These are phyloP conservation scores for Machimus rusticus DNA, from an alignment of 2,888 invertebrate genomes.

Conservation along the genomic window DNA sequence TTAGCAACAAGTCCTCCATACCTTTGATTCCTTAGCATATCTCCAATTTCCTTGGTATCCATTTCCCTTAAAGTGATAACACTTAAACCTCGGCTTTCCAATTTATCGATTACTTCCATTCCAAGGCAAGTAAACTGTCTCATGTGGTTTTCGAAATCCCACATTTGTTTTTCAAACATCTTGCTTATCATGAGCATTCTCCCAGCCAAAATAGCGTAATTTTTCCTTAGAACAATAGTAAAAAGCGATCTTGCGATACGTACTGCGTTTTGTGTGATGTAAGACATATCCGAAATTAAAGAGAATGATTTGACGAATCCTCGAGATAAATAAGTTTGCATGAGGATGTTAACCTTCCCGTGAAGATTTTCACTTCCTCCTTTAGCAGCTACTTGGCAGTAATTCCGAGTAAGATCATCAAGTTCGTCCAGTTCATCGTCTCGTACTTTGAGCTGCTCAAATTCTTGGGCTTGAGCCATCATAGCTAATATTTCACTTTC, in stretches of 20 bases:
- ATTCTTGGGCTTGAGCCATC: conserved; percentile 92
- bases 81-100: conserved; percentile 79
- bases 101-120: conserved; percentile 79
- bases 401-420: conserved; percentile 75
- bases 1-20: conserved; percentile 80
- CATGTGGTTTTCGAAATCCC: conserved; percentile 87
- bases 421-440: conserved; percentile 95
- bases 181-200: conserved; percentile 87
- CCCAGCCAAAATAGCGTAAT: conserved; percentile 88
- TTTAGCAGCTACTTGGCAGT: conserved; percentile 80
- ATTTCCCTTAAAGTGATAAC: conserved; percentile 85
- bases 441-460: conserved; percentile 92
- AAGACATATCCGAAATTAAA: conserved; percentile 60
- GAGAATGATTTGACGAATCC: conserved; percentile 72
- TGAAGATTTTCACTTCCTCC: conserved; percentile 89
- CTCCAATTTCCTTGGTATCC: conserved; percentile 86
- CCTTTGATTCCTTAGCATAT: conserved; percentile 77
- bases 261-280: conserved; percentile 78
- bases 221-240: conserved; percentile 88
- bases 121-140: conserved; percentile 82
- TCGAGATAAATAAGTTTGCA: conserved; percentile 88
- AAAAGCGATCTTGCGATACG: conserved; percentile 92
- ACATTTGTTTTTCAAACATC: conserved; percentile 91
- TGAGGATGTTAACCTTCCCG: conserved; percentile 93
- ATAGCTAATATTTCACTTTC: conserved; percentile 88